Conservation (phyloP, 2,888 invertebrate genomes). For the Cantharis nigra region DNA sequence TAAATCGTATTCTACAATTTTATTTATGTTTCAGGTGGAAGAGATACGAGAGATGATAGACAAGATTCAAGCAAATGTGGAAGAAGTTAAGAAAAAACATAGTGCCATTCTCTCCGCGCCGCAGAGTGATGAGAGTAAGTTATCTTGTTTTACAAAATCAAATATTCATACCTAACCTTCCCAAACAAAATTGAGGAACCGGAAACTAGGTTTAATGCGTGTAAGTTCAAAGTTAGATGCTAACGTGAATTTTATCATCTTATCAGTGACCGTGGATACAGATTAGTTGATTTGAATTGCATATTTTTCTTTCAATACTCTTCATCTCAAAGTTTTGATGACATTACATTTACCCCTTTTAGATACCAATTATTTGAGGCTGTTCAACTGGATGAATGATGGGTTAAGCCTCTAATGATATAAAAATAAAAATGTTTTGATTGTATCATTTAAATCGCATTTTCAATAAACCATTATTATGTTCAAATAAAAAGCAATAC, state of each 20-base stretch:
- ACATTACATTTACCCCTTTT: no score
- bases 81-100: slow-evolving; percentile 99
- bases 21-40: slow-evolving; percentile 75
- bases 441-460: no score
- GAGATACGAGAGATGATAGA: slow-evolving; percentile 99
- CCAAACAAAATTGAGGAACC: neutral
- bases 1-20: neutral
- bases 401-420: neutral
- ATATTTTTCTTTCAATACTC: no score
- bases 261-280: no score
- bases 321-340: no score
- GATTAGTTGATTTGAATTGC: neutral
- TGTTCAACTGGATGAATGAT: neutral
- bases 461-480: neutral
- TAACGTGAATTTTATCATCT: no score
- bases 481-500: neutral
- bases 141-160: neutral
- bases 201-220: no score
- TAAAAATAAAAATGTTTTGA: no score
- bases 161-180: neutral
- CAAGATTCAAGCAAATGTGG: slow-evolving; percentile 98
- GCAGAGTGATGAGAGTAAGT: slow-evolving; percentile 98
- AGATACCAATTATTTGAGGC: neutral
- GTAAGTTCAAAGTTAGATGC: no score
- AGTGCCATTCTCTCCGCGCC: slow-evolving; percentile 98